Evolutionary conservation across 2,888 invertebrate genomes (phyloP).

Genomic region (Drosophila leonis): DNA sequence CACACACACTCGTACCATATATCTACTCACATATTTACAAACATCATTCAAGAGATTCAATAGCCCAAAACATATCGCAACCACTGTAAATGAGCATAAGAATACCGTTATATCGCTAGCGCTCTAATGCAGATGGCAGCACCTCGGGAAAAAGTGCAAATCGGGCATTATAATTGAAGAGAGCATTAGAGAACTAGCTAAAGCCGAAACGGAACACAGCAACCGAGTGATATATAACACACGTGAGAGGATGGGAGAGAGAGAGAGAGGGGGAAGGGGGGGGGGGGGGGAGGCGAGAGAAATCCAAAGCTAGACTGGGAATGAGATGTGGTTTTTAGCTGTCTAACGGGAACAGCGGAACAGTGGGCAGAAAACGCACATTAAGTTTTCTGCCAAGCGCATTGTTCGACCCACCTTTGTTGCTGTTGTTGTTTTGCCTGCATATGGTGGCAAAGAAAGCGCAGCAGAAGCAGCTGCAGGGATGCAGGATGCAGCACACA

Average conservation of each 20-base stretch:
- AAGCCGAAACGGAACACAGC: slow-evolving; percentile 17
- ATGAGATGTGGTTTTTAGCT: slow-evolving; percentile 5
- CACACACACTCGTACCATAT: neutral
- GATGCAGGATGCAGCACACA: slow-evolving; percentile 40
- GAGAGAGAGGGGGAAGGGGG: neutral
- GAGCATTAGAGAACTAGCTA: slow-evolving; percentile 50
- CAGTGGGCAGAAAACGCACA: slow-evolving; percentile 60
- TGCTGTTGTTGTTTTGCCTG: slow-evolving; percentile 41
- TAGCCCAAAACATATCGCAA: neutral
- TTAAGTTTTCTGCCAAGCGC: slow-evolving; percentile 73
- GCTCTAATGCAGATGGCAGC: slow-evolving; percentile 41
- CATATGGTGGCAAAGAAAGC: slow-evolving; percentile 67
- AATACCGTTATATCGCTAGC: slow-evolving; percentile 32
- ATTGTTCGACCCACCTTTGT: slow-evolving; percentile 52
- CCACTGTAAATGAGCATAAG: slow-evolving; percentile 25
- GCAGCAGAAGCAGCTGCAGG: slow-evolving; percentile 44
- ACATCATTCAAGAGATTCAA: neutral
- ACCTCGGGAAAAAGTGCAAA: slow-evolving; percentile 46
- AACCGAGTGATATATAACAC: slow-evolving; percentile 10
- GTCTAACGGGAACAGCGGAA: slow-evolving; percentile 23
- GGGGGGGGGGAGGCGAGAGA: neutral
- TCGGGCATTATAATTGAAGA: slow-evolving; percentile 60
- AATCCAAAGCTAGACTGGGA: neutral
- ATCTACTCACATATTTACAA: neutral
- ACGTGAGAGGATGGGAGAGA: neutral